Conservation (phyloP, 2,888 invertebrate species). For the Lithosia quadra region DNA sequence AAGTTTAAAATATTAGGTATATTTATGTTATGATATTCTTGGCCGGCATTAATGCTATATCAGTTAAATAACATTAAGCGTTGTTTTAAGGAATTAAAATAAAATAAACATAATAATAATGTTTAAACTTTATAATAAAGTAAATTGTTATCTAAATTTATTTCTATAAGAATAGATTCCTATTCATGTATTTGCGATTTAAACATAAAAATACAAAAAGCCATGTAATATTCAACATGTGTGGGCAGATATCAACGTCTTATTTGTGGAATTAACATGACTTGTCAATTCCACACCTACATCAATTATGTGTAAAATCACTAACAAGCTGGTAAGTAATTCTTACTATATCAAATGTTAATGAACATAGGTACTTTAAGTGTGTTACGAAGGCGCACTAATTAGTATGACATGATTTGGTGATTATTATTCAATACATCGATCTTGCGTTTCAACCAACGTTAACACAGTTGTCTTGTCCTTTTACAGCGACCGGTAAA, state of each 20-base stretch:
- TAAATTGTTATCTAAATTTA: neutral
- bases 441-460: conserved; percentile 53
- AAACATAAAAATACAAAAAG: conserved; percentile 34
- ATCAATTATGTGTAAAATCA: conserved; percentile 43
- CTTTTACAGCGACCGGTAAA: conserved; percentile 44
- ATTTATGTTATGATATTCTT: neutral
- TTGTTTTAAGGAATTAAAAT: neutral
- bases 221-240: conserved; percentile 32
- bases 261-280: conserved; percentile 51
- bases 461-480: conserved; percentile 51
- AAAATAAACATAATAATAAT: neutral
- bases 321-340: conserved; percentile 56
- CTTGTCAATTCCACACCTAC: conserved; percentile 60
- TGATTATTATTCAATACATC: conserved; percentile 54
- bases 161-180: neutral
- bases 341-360: conserved; percentile 47
- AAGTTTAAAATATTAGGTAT: too few species aligned
- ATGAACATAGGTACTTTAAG: conserved; percentile 43
- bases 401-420: conserved; percentile 61
- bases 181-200: conserved; percentile 35
- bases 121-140: neutral
- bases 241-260: conserved; percentile 57
- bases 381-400: conserved; percentile 49
- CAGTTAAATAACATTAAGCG: neutral
- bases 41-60: neutral